Percentiles rank a stretch among this genome's conserved stretches.
These are phyloP conservation scores for Hydractinia echinata DNA, from an alignment of 30 jellyfish, hydroid and myxozoan genomes.

Conservation along the genomic window DNA sequence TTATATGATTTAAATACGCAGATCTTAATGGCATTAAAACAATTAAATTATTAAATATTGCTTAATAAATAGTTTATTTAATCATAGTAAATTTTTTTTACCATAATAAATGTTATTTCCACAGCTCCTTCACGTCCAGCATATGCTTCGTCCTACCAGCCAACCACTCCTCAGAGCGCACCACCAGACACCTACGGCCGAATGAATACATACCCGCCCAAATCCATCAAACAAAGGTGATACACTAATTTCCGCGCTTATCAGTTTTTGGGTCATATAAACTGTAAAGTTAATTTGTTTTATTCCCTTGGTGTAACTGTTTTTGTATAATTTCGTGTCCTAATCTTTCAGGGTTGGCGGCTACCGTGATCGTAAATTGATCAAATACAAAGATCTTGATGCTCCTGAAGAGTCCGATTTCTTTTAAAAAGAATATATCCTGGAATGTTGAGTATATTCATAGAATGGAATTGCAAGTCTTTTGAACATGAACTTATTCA, in stretches of 20 bases:
- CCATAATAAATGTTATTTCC: no score
- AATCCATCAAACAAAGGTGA: conserved; percentile 1
- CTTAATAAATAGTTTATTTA: no score
- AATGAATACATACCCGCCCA: conserved; percentile 40
- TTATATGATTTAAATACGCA: no score
- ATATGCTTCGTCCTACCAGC: background rate
- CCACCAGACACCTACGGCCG: conserved; percentile 39
- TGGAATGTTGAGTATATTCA: no score
- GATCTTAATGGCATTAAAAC: no score
- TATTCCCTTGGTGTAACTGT: background rate
- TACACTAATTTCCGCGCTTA: background rate
- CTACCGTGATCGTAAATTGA: conserved; percentile 41
- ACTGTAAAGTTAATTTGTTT: background rate
- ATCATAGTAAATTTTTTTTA: no score
- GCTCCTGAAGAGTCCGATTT: conserved; percentile 89
- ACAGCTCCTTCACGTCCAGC: conserved; percentile 24
- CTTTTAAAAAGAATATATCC: conserved; percentile 23
- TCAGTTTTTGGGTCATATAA: background rate
- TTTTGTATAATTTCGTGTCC: background rate
- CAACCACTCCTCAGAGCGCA: conserved; percentile 29
- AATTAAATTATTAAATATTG: no score
- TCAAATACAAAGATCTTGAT: conserved; percentile 70
- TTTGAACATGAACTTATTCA: no score
- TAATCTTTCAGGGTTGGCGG: conserved; percentile 26
- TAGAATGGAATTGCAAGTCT: no score